These are phyloP conservation scores for Rhynchotus rufescens DNA, from an alignment of 2,797 vertebrate species.

Conservation along the genomic window DNA sequence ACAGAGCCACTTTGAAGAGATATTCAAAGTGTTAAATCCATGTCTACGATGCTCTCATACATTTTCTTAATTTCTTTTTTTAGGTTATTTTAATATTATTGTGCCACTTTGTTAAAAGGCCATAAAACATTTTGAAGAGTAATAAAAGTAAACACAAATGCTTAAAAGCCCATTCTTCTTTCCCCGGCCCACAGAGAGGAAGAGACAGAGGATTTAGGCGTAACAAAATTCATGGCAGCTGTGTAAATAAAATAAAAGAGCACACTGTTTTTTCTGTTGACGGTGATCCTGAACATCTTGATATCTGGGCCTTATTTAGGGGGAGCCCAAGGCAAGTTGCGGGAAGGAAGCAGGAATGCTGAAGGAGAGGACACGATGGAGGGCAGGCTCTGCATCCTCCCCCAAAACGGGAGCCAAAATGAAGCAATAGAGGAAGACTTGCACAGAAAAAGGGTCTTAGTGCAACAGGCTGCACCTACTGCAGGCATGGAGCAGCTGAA, in stretches of 20 bases:
- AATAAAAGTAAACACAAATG: slow-evolving; percentile 76
- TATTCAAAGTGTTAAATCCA: slow-evolving; percentile 38
- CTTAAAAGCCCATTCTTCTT: slow-evolving; percentile 70
- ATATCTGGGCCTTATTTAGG: slow-evolving; percentile 56
- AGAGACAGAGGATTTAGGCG: slow-evolving; percentile 67
- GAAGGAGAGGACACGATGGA: background rate
- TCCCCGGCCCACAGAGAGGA: slow-evolving; percentile 64
- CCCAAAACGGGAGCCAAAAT: background rate
- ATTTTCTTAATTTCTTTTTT: background rate
- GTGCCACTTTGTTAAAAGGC: slow-evolving; percentile 70
- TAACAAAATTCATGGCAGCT: slow-evolving; percentile 76
- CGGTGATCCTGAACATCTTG: slow-evolving; percentile 43
- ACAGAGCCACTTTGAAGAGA: background rate
- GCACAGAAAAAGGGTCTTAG: background rate
- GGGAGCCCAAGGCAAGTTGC: slow-evolving; percentile 63
- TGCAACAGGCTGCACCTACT: slow-evolving; percentile 29
- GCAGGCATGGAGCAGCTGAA: background rate
- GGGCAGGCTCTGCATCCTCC: slow-evolving; percentile 27
- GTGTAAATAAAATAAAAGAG: slow-evolving; percentile 76
- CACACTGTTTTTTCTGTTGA: slow-evolving; percentile 45
- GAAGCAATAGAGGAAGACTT: background rate
- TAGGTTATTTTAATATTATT: slow-evolving; percentile 62
- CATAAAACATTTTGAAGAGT: slow-evolving; percentile 77
- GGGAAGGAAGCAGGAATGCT: slow-evolving; percentile 22
- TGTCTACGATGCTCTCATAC: slow-evolving; percentile 24